Evolutionary conservation across 2,888 invertebrate species (phyloP).

Genomic region (Cheilosia urbana): DNA sequence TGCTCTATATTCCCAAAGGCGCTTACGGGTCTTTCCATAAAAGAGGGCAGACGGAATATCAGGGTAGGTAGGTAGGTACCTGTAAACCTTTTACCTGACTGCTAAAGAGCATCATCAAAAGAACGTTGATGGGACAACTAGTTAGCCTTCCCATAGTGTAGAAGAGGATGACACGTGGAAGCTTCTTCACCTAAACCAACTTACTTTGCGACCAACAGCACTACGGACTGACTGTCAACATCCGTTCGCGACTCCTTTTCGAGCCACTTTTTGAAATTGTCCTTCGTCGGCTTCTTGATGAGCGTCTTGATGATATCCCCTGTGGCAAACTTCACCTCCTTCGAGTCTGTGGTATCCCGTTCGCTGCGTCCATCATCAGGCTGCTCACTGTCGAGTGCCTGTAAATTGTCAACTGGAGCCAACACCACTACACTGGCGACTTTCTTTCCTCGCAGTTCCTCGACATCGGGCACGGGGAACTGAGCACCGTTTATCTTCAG

Average conservation of each 20-base stretch:
- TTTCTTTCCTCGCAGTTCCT: conserved; percentile 89
- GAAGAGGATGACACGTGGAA: no score
- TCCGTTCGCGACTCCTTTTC: conserved; percentile 90
- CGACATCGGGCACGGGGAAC: conserved; percentile 92
- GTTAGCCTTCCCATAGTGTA: no score
- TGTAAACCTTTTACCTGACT: no score
- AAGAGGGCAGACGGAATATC: no score
- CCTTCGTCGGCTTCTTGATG: conserved; percentile 89
- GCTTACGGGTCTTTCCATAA: no score
- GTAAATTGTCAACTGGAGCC: conserved; percentile 91
- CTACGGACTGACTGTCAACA: conserved; percentile 91
- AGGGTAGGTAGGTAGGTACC: no score
- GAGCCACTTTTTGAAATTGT: conserved; percentile 92
- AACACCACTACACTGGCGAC: conserved; percentile 94
- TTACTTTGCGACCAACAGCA: conserved; percentile 92
- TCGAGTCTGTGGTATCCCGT: conserved; percentile 86
- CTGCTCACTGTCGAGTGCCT: conserved; percentile 77
- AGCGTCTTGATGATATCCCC: conserved; percentile 91
- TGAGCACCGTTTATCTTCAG: conserved; percentile 93
- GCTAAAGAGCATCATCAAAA: no score
- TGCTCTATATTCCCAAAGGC: no score
- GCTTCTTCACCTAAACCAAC: conserved; percentile 78
- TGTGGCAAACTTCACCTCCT: conserved; percentile 89
- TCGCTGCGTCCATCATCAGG: conserved; percentile 84
- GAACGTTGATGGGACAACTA: no score